Base-by-base conservation (phyloP, 2,888 invertebrate genomes). In the Tetrapedia diversipes region DNA sequence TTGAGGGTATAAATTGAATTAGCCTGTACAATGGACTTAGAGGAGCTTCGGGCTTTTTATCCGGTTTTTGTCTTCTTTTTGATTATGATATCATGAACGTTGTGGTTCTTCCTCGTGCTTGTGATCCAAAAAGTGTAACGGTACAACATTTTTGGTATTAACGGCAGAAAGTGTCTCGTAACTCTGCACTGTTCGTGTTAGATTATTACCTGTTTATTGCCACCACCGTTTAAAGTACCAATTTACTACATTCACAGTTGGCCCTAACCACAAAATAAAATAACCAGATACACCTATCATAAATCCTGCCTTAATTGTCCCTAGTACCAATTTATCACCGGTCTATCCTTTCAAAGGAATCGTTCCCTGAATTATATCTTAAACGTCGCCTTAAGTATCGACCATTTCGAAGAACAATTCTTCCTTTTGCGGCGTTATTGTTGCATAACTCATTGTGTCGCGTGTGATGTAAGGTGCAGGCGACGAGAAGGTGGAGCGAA, bases 341-440 rank as follows among this genome's bases (percentile, higher is more conserved):
- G 14, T 11, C 37, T 1, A 3, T 37, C 3, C 37, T 37, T 37
- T 14, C 14, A 14, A n/a, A 41, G 24, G 4, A 24, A 47, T 47
- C 24, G 0, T 2, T 2, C 10, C 4, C 4, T 2, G 4, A 53
- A 32, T 14, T 0, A 34, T 16, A 4, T 53, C 32, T 24, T 6
- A n/a, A 41, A 16, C n/a, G 6, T 24, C 37, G 41, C 4, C 10
- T 16, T 2, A 29, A n/a, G 8, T 7, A 32, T 60, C 8, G 22
- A 16, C 32, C 43, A 22, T 34, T 65, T 54, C n/a, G 34, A 24
- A 34, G 54, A 54, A 54, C 43, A 65, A 43, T 64, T 53, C 29
- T 39, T 4, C 10, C 16, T n/a, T 8, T 22, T 27, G 19, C 8
- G 22, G 8, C 27, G 37, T 6, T 47, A 16, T n/a, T 45, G 56